Evolutionary conservation across 35 echinoderm and acorn worm species (phyloP), one percentile per base, ranked within the genome.

Genomic region (Eucidaris tribuloides): DNA sequence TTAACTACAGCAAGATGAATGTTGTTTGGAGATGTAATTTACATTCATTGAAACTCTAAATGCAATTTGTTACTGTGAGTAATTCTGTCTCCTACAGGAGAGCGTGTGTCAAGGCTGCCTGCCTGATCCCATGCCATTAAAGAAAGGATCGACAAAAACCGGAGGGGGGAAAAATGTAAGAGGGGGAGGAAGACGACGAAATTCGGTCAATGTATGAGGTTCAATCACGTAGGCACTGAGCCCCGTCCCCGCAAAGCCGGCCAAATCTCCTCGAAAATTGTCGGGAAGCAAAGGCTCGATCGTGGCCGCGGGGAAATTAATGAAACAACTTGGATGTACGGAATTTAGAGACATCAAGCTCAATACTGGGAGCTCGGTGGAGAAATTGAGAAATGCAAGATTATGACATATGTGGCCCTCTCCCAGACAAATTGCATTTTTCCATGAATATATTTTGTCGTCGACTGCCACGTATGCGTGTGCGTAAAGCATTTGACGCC

Each of bases 281-380:
- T 28, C 61, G 37, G 30, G 37, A 32, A 32, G 61, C 7, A 64
- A 64, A 5, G 29, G n/a, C n/a, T n/a, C n/a, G n/a, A n/a, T n/a
- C n/a, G n/a, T n/a, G n/a, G n/a, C n/a, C n/a, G n/a, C n/a, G n/a
- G 33, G 37, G 68, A 74, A 74, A 74, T 74, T 74, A 74, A 74
- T 74, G 30, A 74, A 74, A 74, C 68, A 74, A 44, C 68, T 74
- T n/a, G n/a, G n/a, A n/a, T n/a, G n/a, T n/a, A n/a, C n/a, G n/a
- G n/a, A n/a, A n/a, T n/a, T n/a, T n/a, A n/a, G n/a, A n/a, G n/a
- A n/a, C n/a, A n/a, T n/a, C n/a, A n/a, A n/a, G n/a, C n/a, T n/a
- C n/a, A n/a, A n/a, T n/a, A n/a, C n/a, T n/a, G n/a, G n/a, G n/a
- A n/a, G n/a, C n/a, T n/a, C n/a, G n/a, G n/a, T n/a, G n/a, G n/a